Conservation (phyloP, 2,888 invertebrate genomes). For the Steinernema hermaphroditum region DNA sequence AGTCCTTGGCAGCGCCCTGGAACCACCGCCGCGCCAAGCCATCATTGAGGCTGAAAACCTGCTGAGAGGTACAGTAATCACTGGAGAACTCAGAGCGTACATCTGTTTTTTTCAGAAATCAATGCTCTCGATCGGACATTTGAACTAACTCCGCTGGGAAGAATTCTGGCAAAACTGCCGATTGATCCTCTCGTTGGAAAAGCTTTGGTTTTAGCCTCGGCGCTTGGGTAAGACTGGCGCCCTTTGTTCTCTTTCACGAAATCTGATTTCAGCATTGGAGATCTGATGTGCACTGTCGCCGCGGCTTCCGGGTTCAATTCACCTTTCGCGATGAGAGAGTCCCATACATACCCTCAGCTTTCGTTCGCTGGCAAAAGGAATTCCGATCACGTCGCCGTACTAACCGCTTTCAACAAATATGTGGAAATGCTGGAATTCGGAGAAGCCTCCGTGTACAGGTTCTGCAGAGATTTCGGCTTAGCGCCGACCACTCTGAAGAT, state of each 20-base stretch:
- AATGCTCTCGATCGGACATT: conserved; percentile 81
- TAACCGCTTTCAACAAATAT: conserved; percentile 83
- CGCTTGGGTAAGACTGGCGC: conserved; percentile 73
- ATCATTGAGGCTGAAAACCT: conserved; percentile 94
- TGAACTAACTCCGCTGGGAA: conserved; percentile 88
- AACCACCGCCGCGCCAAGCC: conserved; percentile 94
- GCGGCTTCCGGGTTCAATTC: conserved; percentile 93
- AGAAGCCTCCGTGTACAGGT: conserved; percentile 76
- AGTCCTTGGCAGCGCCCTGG: conserved; percentile 87
- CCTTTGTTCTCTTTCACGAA: neutral
- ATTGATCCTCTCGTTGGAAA: conserved; percentile 94
- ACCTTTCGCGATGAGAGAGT: conserved; percentile 77
- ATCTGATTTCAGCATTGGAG: conserved; percentile 75
- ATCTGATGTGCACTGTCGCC: conserved; percentile 88
- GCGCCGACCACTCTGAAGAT: conserved; percentile 86
- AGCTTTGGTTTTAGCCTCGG: conserved; percentile 91
- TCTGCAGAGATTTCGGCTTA: conserved; percentile 84
- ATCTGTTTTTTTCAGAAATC: conserved; percentile 52
- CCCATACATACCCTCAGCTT: conserved; percentile 78
- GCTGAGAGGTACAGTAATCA: conserved; percentile 68
- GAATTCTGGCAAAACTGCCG: conserved; percentile 88
- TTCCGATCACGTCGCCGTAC: conserved; percentile 92
- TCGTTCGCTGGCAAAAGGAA: conserved; percentile 82
- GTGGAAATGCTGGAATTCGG: conserved; percentile 70
- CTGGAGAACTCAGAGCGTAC: too few relatives aligned